Evolutionary conservation across 2,113 vertebrate genomes (phyloP).

Genomic region (Mus spicilegus): DNA sequence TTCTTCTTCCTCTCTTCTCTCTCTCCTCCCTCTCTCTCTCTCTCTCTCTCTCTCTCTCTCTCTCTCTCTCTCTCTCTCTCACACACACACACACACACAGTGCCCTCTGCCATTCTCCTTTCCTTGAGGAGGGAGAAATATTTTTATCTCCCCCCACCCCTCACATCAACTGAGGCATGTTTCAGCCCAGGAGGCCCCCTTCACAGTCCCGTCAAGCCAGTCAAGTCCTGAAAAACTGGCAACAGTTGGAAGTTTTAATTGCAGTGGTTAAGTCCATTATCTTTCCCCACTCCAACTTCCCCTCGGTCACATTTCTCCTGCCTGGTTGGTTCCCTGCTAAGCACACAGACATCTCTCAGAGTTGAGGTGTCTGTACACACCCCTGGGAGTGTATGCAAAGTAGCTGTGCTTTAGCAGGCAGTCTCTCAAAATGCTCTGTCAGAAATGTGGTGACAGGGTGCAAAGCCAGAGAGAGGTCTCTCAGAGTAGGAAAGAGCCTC

Average conservation of each 20-base stretch:
- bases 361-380: neutral
- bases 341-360: neutral
- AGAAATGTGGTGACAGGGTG: accelerated
- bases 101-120: neutral
- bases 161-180: neutral
- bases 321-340: neutral
- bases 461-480: neutral
- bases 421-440: neutral
- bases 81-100: neutral
- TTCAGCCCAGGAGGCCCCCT: neutral
- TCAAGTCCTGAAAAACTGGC: neutral
- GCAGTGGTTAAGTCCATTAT: neutral
- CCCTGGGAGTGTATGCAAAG: neutral
- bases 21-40: no score
- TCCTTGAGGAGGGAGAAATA: neutral
- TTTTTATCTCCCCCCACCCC: neutral
- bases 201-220: neutral
- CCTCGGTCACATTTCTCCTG: neutral
- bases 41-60: no score
- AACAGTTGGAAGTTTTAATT: neutral
- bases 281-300: neutral
- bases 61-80: no score
- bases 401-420: neutral
- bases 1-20: no score
- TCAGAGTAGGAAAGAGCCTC: neutral